phyloP scores from a whole-genome alignment of 2,797 vertebrate species.

The Rhinichthys osculus region DNA sequence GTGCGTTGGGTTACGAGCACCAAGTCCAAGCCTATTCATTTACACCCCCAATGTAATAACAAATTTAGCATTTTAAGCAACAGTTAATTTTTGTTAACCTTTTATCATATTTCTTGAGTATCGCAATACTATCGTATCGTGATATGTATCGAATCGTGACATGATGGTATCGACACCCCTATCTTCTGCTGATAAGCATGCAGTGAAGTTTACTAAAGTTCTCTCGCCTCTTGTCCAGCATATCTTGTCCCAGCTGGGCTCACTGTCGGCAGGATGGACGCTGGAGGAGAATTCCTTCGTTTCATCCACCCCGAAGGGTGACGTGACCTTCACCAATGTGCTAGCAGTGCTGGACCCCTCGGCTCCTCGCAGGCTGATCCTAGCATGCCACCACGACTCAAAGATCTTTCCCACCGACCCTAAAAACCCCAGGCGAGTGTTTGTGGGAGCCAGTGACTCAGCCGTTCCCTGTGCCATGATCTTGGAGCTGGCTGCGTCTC shows the following conservation, averaged over 20 bases:
- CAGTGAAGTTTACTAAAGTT: background rate
- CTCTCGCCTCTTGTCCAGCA: conserved; percentile 75
- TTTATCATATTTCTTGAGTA: no score
- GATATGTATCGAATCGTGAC: no score
- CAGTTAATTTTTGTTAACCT: no score
- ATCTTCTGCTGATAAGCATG: background rate
- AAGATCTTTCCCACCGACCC: conserved; percentile 80
- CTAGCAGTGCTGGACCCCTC: conserved; percentile 84
- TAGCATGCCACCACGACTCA: conserved; percentile 93
- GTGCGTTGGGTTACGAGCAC: no score
- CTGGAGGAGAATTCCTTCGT: conserved; percentile 85
- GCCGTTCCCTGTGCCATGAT: conserved; percentile 92
- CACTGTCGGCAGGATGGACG: conserved; percentile 82
- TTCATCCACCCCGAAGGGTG: conserved; percentile 81
- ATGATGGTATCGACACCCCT: no score
- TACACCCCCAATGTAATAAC: no score
- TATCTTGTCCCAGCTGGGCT: conserved; percentile 76
- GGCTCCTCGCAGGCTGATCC: conserved; percentile 79
- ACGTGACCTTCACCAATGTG: conserved; percentile 84
- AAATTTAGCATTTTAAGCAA: no score
- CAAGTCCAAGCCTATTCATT: no score
- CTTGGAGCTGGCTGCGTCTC: conserved; percentile 83
- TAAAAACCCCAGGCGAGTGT: conserved; percentile 70
- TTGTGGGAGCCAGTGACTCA: conserved; percentile 90
- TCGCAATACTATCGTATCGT: no score